Conservation (phyloP, 2,113 vertebrate genomes). For the Lophura nycthemera region DNA sequence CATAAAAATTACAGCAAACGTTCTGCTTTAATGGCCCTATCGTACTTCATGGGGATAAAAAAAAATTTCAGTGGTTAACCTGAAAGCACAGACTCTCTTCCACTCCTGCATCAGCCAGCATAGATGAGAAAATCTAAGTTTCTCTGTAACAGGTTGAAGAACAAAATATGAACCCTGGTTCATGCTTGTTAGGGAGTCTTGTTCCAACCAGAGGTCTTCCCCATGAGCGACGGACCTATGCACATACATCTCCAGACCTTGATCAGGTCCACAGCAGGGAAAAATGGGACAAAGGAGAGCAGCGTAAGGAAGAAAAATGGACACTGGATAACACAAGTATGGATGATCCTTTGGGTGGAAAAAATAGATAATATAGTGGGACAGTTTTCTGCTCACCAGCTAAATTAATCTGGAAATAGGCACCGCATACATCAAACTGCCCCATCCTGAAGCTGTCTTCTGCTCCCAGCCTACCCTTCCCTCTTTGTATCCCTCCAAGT, state of each 20-base stretch:
- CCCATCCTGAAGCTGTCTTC: neutral
- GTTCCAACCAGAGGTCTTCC: neutral
- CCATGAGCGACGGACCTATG: neutral
- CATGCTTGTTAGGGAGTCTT: neutral
- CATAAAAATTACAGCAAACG: constrained; percentile 12
- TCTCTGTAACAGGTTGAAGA: neutral
- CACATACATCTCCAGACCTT: neutral
- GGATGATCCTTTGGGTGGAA: neutral
- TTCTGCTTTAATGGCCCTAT: neutral
- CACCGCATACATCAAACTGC: neutral
- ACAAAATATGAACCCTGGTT: neutral
- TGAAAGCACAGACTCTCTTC: neutral
- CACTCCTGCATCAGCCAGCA: neutral
- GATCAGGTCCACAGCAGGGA: neutral
- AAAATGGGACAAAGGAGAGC: neutral
- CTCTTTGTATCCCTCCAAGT: neutral
- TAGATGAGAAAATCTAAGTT: neutral
- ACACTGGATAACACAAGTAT: neutral
- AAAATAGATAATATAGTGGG: neutral
- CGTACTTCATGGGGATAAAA: neutral
- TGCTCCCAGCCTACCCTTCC: neutral
- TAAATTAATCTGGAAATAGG: neutral
- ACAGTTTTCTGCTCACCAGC: neutral
- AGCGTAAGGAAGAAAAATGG: neutral
- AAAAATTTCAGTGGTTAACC: neutral